Base-by-base conservation (phyloP, 1,140 invertebrate species). In the Hylyphantes graminicola region DNA sequence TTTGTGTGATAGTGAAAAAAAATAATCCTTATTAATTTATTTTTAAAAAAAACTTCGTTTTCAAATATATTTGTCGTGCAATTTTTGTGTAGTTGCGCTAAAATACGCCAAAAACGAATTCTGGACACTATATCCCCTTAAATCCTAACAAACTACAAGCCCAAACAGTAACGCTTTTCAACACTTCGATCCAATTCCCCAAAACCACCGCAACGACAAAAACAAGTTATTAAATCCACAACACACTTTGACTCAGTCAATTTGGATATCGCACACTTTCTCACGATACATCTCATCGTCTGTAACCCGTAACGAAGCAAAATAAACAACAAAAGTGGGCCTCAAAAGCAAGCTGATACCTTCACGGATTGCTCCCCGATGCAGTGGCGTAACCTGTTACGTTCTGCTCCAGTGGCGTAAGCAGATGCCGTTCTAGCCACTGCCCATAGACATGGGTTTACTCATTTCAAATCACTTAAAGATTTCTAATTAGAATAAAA, bases 351-450 rank as follows among this genome's bases (percentile, higher is more conserved):
- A 67, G 11, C 48, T 9, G 12, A 61, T 81, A 84, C 81, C 81
- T 68, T 84, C 81, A 10, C 7, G 8, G 15, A 73, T 84, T 6
- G 54, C 61, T 76, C 81, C 81, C 81, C 8, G 73, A 35, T 55
- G 73, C 57, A 9, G 72, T 84, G n/a, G 73, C 73, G 54, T 68
- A 67, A 59, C 81, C 81, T 57, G 61, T 68, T 13, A 68, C 73
- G 70, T 75, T 75, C 35, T 95, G 94, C 50, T 88, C 87, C 63
- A 64, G 11, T 63, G 95, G 93, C 0, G 96, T 7, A 98, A 92
- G 88, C 96, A 98, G 65, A 97, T 93, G 0, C 96, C 96, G 77
- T 97, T 91, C 53, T 97, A 94, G 89, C 97, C 97, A 0, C 17
- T 21, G 54, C 63, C 86, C 51, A 76, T 35, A 9, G 21, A 6